phyloP scores from a whole-genome alignment of 1,140 invertebrate species.

The Caenorhabditis remanei region DNA sequence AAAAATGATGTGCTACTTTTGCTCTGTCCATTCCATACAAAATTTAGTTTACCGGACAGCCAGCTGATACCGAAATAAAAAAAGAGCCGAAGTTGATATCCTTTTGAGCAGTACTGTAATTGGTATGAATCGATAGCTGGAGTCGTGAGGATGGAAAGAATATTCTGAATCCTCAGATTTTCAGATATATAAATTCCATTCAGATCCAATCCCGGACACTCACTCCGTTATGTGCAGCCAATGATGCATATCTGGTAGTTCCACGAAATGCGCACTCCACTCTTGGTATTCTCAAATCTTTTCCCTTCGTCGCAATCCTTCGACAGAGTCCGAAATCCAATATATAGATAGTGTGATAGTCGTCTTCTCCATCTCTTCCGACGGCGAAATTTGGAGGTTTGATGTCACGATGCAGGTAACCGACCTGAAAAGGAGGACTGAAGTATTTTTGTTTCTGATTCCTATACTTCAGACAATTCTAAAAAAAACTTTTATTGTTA shows the following conservation, averaged over 20 bases:
- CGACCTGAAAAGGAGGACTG: constrained; percentile 47
- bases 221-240: constrained; percentile 40
- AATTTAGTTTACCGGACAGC: no score
- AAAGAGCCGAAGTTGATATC: no score
- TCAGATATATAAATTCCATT: no score
- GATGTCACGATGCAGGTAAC: constrained; percentile 48
- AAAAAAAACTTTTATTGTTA: no score
- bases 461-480: no score
- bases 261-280: constrained; percentile 57
- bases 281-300: constrained; percentile 61
- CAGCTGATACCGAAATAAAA: no score
- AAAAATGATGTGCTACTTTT: no score
- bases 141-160: not conserved
- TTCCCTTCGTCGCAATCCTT: constrained; percentile 9
- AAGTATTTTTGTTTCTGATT: no score
- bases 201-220: not conserved
- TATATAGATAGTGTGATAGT: constrained; percentile 55
- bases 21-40: no score
- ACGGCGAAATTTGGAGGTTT: constrained; percentile 62
- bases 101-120: no score
- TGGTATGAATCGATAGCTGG: no score
- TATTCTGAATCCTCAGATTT: not conserved
- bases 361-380: constrained; percentile 49
- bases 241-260: constrained; percentile 61
- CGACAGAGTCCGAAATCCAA: constrained; percentile 63